Evolutionary conservation across 2,113 vertebrate species (phyloP).

Genomic region (Xiphorhynchus elegans): DNA sequence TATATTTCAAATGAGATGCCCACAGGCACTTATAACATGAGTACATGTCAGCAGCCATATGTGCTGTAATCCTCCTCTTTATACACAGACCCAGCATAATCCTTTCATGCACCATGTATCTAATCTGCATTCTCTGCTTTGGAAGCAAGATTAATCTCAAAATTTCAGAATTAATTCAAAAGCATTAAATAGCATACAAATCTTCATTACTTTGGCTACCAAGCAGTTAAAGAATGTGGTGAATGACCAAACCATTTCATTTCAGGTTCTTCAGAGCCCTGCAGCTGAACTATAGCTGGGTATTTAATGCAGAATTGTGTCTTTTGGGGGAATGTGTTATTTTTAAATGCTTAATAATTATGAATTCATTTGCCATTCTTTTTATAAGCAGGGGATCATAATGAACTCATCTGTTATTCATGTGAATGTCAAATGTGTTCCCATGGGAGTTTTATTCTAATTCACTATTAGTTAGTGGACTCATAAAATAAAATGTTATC

Average conservation of each 20-base stretch:
- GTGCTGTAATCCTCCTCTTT: not conserved
- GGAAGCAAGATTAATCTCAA: slow-evolving; percentile 15
- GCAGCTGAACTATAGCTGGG: slow-evolving; percentile 45
- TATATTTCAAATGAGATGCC: slow-evolving; percentile 16
- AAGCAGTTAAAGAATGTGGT: slow-evolving; percentile 19
- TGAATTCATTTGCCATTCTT: slow-evolving; percentile 74
- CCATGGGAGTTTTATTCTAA: slow-evolving; percentile 70
- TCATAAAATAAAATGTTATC: slow-evolving; percentile 66
- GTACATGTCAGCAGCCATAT: not conserved
- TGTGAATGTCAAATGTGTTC: slow-evolving; percentile 63
- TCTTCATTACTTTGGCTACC: slow-evolving; percentile 8
- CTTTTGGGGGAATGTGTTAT: slow-evolving; percentile 64
- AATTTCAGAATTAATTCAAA: slow-evolving; percentile 13
- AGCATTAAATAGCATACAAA: not conserved
- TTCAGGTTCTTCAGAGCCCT: slow-evolving; percentile 40
- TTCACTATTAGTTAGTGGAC: slow-evolving; percentile 66
- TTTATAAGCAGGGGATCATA: slow-evolving; percentile 66
- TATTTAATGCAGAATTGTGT: slow-evolving; percentile 43
- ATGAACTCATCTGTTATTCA: slow-evolving; percentile 74
- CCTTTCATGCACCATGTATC: not conserved
- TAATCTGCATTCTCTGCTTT: not conserved
- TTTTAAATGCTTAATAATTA: slow-evolving; percentile 76
- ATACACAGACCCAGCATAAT: not conserved
- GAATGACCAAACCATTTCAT: slow-evolving; percentile 39
- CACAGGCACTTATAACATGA: not conserved